Base-by-base conservation (phyloP, 1,140 invertebrate genomes). In the Drosophila saltans region DNA sequence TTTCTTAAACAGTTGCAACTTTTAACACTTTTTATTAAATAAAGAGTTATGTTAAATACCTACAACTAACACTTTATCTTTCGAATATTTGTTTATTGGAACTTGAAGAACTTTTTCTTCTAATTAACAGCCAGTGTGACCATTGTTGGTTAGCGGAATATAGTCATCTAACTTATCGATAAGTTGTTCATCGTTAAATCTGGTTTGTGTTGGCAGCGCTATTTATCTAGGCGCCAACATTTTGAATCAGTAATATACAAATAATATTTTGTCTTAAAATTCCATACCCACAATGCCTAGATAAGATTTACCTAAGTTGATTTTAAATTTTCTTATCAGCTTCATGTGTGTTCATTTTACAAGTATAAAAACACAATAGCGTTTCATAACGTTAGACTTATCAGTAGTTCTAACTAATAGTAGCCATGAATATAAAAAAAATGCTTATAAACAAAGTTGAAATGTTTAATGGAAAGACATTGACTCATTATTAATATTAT, bases 371-470 rank as follows among this genome's bases (percentile, higher is more conserved):
- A 45, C 45, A 52, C 2, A 24, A 62, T 58, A 26, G 2, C 11
- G 48, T 78, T 78, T 78, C 75, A 39, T 78, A 72, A 78, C 63
- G 69, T 16, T 28, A 48, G 8, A 58, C 69, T 78, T 78, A 78
- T 78, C 75, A 72, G 69, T 28, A 1, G 26, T 21, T 43, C 36
- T 48, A 55, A 28, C 52, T 55, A 48, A 33, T 16, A 21, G 40
- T 48, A 33, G 26, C 21, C 16, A 56, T 11, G 39, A 57, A 74
- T 76, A 75, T 78, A 72, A 61, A 72, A 72, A 45, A 45, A 21
- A 9, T 56, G 11, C 16, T 10, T 40, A 45, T 45, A 71, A 69
- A 69, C n/a, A 45, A 63, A 66, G 65, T 69, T 26, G 1, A 69
- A 40, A 41, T 57, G 30, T 48, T 52, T 33, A 40, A 21, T 63